phyloP scores from a whole-genome alignment of 1,140 invertebrate species.

The Dufourea novaeangliae region DNA sequence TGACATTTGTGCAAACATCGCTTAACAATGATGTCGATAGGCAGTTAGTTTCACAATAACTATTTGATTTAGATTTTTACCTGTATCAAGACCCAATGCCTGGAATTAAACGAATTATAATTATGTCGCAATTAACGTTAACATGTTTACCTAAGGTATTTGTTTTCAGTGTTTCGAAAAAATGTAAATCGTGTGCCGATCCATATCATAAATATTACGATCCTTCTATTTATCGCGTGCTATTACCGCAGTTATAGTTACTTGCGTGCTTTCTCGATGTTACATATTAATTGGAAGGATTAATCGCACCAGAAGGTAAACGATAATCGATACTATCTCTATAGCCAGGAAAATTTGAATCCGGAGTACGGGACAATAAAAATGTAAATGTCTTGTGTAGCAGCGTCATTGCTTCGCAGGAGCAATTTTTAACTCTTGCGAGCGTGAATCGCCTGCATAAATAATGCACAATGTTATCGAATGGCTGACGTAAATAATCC shows the following conservation, averaged over 20 bases:
- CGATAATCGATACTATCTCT: background rate
- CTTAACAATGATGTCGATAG: background rate
- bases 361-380: conserved; percentile 1
- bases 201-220: conserved; percentile 14
- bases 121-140: conserved; percentile 19
- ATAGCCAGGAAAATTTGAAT: background rate
- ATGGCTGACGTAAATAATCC: conserved; percentile 16
- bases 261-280: background rate
- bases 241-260: background rate
- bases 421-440: conserved; percentile 16
- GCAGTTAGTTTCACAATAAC: background rate
- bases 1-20: background rate
- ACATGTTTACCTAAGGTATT: background rate
- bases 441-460: conserved; percentile 1
- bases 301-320: background rate
- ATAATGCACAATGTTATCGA: conserved; percentile 26
- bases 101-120: background rate
- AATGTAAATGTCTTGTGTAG: background rate
- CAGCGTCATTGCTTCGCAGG: background rate
- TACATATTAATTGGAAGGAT: background rate
- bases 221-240: background rate
- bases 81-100: background rate
- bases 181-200: background rate
- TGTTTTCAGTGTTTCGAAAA: background rate
- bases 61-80: conserved; percentile 24